Evolutionary conservation across 2,113 vertebrate species (phyloP), one percentile per base, ranked within the genome.

Genomic region (Lagopus muta): DNA sequence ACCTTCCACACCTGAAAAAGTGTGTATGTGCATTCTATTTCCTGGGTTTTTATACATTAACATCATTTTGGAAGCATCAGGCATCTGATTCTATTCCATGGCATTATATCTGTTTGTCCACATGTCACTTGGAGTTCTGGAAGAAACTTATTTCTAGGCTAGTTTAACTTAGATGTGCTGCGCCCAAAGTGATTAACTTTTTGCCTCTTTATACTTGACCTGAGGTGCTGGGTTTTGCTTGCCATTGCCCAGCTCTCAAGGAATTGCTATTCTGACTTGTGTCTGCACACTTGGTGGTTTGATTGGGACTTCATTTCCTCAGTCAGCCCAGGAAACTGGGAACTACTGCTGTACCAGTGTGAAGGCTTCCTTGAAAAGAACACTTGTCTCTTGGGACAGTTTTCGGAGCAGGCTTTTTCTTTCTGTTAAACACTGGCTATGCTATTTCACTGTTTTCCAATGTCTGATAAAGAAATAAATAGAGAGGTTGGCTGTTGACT

Each of bases 251-350:
- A 64, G 19, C 24, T 60, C 47, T 74, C 52, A 42, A 81, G 82
- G 45, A 82, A 74, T 77, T 1, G 42, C 40, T 60, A 4, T 70
- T 92, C 43, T 86, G 64, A 55, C 32, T 94, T 0, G 0, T 0
- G 0, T 27, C 2, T 3, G 38, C 4, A 6, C 1, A 7, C 9
- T 36, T 27, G 0, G 2, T 19, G 13, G 12, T 71, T 93, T 22
- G 40, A 32, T 36, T 32, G 45, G 80, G 55, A 28, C 5, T 85
- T 66, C 27, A 11, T 70, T 77, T 71, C 24, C 38, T 48, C 19
- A 0, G 3, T 62, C 2, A 12, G 25, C 22, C 30, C 0, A 0
- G n/a, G 55, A 88, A 86, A 47, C 50, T 2, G 8, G 74, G 58
- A 77, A 45, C 72, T 73, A 8, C 11, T 60, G 40, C 16, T 43